Conservation (phyloP, 2,797 vertebrate genomes). For the Rhynchotus rufescens region DNA sequence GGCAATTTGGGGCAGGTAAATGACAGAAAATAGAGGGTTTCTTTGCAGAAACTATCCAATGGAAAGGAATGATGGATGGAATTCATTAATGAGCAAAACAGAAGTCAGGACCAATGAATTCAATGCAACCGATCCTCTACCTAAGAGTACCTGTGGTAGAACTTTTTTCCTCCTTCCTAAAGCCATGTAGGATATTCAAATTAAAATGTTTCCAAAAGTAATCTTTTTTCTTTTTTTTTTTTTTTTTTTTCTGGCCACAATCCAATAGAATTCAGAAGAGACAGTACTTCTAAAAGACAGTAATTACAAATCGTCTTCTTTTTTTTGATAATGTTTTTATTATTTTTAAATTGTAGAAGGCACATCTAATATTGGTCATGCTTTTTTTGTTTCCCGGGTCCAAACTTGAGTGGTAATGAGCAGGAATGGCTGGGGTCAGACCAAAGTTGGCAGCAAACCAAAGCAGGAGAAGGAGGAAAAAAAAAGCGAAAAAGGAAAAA, state of each 20-base stretch:
- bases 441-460: conserved; percentile 34
- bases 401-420: neutral
- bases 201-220: neutral
- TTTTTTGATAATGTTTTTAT: neutral
- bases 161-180: conserved; percentile 45
- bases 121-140: conserved; percentile 62
- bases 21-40: conserved; percentile 10
- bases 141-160: conserved; percentile 50
- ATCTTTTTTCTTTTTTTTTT: conserved; percentile 12
- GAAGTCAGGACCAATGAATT: conserved; percentile 74
- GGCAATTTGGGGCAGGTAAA: conserved; percentile 60
- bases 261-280: neutral
- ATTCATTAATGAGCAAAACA: conserved; percentile 65
- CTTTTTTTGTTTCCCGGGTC: neutral
- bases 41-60: conserved; percentile 48
- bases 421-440: neutral
- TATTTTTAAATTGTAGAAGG: neutral
- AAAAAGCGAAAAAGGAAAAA: neutral
- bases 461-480: neutral
- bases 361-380: neutral
- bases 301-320: neutral
- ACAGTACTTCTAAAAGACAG: neutral
- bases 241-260: neutral
- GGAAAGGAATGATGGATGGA: neutral
- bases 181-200: conserved; percentile 47